Conservation (phyloP, 2,888 invertebrate genomes). For the Gonocerus acuteangulatus region DNA sequence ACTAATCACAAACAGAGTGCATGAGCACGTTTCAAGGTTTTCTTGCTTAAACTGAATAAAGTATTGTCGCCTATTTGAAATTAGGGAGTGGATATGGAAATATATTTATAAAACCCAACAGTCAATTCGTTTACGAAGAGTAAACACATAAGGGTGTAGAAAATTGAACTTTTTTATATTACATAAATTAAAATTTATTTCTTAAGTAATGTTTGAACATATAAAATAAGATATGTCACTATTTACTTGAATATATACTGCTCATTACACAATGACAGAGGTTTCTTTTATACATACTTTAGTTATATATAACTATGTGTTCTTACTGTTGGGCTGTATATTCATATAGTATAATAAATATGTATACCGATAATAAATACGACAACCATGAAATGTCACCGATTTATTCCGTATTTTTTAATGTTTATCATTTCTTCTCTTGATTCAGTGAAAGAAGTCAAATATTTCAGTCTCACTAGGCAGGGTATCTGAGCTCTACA, state of each 20-base stretch:
- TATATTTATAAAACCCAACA: too few species aligned
- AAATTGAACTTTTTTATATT: conserved; percentile 23
- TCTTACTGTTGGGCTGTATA: conserved; percentile 18
- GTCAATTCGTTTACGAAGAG: too few species aligned
- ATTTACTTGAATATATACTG: conserved; percentile 22
- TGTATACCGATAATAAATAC: conserved; percentile 12
- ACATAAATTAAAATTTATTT: conserved; percentile 28
- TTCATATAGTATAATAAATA: conserved; percentile 11
- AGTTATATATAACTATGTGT: neutral
- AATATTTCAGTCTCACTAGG: conserved; percentile 22
- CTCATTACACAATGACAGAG: conserved; percentile 1
- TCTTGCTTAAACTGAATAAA: too few species aligned
- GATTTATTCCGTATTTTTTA: conserved; percentile 1
- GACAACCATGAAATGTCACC: conserved; percentile 16
- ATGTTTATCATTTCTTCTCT: neutral
- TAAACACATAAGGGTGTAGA: conserved; percentile 1
- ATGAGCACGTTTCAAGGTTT: too few species aligned
- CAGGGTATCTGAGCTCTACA: conserved; percentile 19
- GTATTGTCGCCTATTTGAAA: too few species aligned
- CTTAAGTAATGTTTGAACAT: conserved; percentile 26
- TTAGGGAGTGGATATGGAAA: too few species aligned
- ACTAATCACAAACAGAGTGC: too few species aligned
- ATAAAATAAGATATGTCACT: conserved; percentile 27
- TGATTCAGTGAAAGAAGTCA: neutral
- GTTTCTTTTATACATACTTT: neutral